Evolutionary conservation across 2,888 invertebrate genomes (phyloP).

Genomic region (Lasioglossum villosulum): DNA sequence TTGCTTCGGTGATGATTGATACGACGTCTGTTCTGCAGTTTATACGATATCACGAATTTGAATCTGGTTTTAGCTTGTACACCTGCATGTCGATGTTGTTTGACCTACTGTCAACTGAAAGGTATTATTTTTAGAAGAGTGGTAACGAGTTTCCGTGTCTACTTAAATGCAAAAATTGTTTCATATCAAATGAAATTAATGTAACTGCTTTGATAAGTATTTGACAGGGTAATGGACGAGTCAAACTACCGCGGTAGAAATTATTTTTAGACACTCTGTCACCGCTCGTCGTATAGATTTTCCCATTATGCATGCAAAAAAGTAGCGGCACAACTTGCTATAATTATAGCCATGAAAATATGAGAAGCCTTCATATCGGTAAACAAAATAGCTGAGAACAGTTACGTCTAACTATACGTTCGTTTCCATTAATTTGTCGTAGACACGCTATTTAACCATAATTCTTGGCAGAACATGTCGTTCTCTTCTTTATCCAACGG

Average conservation of each 20-base stretch:
- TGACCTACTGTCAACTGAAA: background rate
- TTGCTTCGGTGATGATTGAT: background rate
- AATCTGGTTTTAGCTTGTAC: background rate
- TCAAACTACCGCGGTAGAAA: background rate
- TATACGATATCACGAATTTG: background rate
- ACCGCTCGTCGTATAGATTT: slow-evolving; percentile 21
- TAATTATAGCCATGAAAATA: slow-evolving; percentile 19
- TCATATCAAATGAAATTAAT: background rate
- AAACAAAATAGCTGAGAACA: slow-evolving; percentile 31
- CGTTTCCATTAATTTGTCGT: slow-evolving; percentile 20
- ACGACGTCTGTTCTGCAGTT: background rate
- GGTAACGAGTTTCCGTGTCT: background rate
- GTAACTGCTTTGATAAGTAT: background rate
- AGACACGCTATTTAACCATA: slow-evolving; percentile 29
- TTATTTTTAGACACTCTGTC: slow-evolving; percentile 15
- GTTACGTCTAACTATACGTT: slow-evolving; percentile 28
- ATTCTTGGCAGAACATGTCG: background rate
- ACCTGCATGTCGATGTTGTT: background rate
- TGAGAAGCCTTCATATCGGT: slow-evolving; percentile 26
- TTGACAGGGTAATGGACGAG: background rate
- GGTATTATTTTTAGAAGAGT: background rate
- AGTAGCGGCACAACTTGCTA: background rate
- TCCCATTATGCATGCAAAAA: slow-evolving; percentile 28
- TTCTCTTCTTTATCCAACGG: background rate
- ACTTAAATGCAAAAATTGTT: background rate